Evolutionary conservation across 2,113 vertebrate species (phyloP).

Genomic region (Anseranas semipalmata): DNA sequence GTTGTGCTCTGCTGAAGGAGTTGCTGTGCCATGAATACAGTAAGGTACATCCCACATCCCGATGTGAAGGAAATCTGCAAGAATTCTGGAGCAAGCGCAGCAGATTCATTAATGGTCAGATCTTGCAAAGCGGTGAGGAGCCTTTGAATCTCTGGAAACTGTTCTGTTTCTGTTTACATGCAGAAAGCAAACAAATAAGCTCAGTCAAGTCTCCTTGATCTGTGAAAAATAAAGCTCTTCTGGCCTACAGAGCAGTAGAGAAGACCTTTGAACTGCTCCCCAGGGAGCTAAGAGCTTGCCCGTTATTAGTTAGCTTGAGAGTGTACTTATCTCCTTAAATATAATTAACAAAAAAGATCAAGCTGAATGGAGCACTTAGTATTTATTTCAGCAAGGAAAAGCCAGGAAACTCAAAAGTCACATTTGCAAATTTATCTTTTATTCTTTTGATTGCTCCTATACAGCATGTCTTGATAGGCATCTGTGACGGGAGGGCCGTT

Average conservation of each 20-base stretch:
- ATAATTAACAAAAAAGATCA: conserved; percentile 30
- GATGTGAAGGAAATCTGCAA: not conserved
- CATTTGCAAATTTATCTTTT: not conserved
- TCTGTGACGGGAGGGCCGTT: not conserved
- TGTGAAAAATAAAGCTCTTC: not conserved
- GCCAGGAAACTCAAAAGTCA: not conserved
- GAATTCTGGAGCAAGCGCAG: not conserved
- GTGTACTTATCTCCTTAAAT: not conserved
- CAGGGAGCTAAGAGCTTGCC: not conserved
- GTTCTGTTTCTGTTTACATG: not conserved
- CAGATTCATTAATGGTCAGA: not conserved
- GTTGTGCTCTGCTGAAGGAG: not conserved
- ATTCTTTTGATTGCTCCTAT: not conserved
- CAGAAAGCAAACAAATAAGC: not conserved
- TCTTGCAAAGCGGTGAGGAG: not conserved
- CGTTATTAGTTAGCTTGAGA: not conserved
- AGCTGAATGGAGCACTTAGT: not conserved
- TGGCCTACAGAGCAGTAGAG: not conserved
- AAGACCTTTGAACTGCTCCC: conserved; percentile 14
- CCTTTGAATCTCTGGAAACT: not conserved
- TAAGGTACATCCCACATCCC: not conserved
- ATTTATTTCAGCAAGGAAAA: not conserved
- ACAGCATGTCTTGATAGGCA: not conserved
- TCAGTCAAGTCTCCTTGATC: not conserved
- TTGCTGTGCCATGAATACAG: not conserved